Evolutionary conservation across 1,140 invertebrate genomes (phyloP).

Genomic region (Drosophila pachea): DNA sequence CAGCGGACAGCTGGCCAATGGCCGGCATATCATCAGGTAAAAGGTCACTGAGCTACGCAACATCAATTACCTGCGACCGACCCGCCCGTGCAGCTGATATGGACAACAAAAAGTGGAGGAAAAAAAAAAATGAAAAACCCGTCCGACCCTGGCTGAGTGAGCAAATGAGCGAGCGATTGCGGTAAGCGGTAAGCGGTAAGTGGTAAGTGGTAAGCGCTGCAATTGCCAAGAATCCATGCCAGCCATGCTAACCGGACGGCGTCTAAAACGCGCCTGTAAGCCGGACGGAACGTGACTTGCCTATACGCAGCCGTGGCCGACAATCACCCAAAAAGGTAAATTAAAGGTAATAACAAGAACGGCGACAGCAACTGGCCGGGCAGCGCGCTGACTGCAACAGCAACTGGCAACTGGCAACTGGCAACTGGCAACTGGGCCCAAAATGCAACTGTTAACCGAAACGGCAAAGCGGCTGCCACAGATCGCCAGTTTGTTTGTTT

Average conservation of each 20-base stretch:
- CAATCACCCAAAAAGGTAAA: constrained; percentile 60
- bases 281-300: constrained; percentile 61
- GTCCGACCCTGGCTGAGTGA: constrained; percentile 44
- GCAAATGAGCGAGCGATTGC: constrained; percentile 16
- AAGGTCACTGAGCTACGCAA: constrained; percentile 36
- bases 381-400: constrained; percentile 27
- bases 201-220: constrained; percentile 41
- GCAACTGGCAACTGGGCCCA: constrained; percentile 10
- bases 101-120: neutral
- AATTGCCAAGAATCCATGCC: constrained; percentile 52
- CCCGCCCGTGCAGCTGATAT: constrained; percentile 1
- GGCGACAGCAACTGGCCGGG: constrained; percentile 22
- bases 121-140: constrained; percentile 29
- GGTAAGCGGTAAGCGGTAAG: constrained; percentile 24
- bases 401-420: constrained; percentile 21
- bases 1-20: constrained; percentile 44
- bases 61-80: constrained; percentile 9
- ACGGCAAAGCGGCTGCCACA: constrained; percentile 14
- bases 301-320: constrained; percentile 37
- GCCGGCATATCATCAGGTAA: constrained; percentile 49
- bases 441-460: constrained; percentile 18
- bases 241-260: constrained; percentile 53
- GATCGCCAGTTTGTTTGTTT: constrained; percentile 44
- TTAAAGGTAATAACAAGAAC: constrained; percentile 59
- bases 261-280: constrained; percentile 27